Evolutionary conservation across 2,888 invertebrate species (phyloP).

Genomic region (Halictus quadricinctus): DNA sequence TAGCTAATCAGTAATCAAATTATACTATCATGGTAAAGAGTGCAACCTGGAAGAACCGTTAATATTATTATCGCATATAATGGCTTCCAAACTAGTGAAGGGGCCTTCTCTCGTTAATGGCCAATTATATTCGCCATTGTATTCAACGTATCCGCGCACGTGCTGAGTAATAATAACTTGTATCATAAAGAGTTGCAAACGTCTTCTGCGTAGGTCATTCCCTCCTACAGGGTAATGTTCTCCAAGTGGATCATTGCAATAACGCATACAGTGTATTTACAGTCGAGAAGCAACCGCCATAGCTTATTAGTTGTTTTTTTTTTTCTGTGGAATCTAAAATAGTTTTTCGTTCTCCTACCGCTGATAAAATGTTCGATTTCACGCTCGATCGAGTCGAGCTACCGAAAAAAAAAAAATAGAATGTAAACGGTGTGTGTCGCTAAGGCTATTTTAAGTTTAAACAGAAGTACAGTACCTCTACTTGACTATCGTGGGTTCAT

Average conservation of each 20-base stretch:
- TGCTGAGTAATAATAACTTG: conserved; percentile 60
- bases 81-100: conserved; percentile 61
- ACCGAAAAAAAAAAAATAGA: not conserved
- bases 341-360: conserved; percentile 20
- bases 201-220: conserved; percentile 52
- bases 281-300: conserved; percentile 29
- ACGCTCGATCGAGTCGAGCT: conserved; percentile 10
- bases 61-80: conserved; percentile 60
- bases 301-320: conserved; percentile 30
- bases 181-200: conserved; percentile 54
- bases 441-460: conserved; percentile 27
- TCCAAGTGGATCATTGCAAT: conserved; percentile 35
- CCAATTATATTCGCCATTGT: conserved; percentile 64
- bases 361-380: conserved; percentile 37
- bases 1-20: conserved; percentile 61
- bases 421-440: conserved; percentile 16
- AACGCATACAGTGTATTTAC: conserved; percentile 31
- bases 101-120: conserved; percentile 56
- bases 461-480: conserved; percentile 21
- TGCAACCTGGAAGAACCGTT: conserved; percentile 49
- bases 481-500: conserved; percentile 33
- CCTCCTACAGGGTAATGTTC: conserved; percentile 55
- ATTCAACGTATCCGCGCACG: conserved; percentile 59
- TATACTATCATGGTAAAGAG: conserved; percentile 58
- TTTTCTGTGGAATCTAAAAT: conserved; percentile 28